phyloP scores from a whole-genome alignment of 2,113 vertebrate genomes.

The Cyanoderma ruficeps region DNA sequence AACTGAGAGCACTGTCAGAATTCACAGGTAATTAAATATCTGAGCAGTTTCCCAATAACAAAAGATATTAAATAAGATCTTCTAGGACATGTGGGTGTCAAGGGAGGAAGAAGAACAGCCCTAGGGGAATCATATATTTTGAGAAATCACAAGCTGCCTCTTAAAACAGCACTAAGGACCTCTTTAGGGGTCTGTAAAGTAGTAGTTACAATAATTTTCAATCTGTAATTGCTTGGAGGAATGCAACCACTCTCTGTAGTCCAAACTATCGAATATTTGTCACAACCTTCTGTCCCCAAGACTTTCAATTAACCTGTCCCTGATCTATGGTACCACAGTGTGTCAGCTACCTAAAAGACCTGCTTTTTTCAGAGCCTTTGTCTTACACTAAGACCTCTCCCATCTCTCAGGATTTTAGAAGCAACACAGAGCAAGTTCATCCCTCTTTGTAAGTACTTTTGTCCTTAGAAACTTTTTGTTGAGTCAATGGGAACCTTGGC shows the following conservation, averaged over 20 bases:
- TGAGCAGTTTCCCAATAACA: not conserved
- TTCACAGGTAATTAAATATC: not conserved
- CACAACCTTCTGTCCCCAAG: rapidly evolving
- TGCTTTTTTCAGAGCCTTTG: not conserved
- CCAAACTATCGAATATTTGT: not conserved
- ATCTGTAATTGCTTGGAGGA: not conserved
- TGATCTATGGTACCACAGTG: rapidly evolving
- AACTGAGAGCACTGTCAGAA: not conserved
- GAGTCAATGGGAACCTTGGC: not conserved
- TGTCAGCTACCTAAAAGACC: not conserved
- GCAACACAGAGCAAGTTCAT: not conserved
- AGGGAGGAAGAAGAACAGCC: not conserved
- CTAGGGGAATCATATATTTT: not conserved
- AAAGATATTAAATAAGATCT: not conserved
- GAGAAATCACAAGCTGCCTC: not conserved
- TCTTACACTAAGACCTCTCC: not conserved
- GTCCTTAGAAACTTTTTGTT: not conserved
- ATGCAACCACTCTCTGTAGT: not conserved
- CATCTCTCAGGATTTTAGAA: not conserved
- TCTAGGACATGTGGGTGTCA: not conserved
- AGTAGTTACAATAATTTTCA: not conserved
- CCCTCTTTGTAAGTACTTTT: not conserved
- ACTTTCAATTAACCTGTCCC: not conserved
- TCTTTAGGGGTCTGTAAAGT: not conserved
- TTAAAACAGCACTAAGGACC: not conserved